Percentiles rank a stretch among this genome's conserved stretches.
Conservation (phyloP, 2,797 vertebrate genomes). For the Halcyon chelicuti region DNA sequence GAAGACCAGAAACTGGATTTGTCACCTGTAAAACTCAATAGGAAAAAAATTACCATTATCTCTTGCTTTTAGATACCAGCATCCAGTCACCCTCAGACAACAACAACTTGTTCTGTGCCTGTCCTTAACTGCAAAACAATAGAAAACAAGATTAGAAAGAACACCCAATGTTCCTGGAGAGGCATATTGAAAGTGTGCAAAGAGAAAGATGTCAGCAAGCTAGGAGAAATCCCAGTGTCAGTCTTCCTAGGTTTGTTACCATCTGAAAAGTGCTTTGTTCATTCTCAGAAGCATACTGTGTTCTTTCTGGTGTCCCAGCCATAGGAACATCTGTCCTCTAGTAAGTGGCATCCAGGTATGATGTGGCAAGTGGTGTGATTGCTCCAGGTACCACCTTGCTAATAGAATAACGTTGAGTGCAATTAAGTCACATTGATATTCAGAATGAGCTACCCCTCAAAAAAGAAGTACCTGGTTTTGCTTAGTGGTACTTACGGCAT, state of each 20-base stretch:
- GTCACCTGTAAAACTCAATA: background rate
- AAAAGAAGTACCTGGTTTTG: background rate
- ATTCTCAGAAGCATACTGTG: background rate
- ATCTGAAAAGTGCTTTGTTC: background rate
- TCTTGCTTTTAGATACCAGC: background rate
- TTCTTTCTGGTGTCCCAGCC: background rate
- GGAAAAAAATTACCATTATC: background rate
- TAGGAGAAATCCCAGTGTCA: conserved; percentile 61
- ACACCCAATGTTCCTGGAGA: conserved; percentile 77
- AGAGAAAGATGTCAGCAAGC: conserved; percentile 62
- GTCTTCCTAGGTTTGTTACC: conserved; percentile 73
- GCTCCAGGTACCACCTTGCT: background rate
- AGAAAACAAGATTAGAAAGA: conserved; percentile 73
- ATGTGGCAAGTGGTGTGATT: background rate
- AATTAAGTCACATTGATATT: background rate
- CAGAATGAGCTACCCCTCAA: background rate
- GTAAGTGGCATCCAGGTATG: background rate
- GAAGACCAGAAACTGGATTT: background rate
- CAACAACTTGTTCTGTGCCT: background rate
- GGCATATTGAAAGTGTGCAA: conserved; percentile 77
- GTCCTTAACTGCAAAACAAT: conserved; percentile 67
- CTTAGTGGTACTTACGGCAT: background rate
- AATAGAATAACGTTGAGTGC: background rate
- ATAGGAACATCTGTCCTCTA: background rate
- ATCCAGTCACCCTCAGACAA: background rate